Conservation (phyloP, 2,113 vertebrate species). For the Riparia riparia region DNA sequence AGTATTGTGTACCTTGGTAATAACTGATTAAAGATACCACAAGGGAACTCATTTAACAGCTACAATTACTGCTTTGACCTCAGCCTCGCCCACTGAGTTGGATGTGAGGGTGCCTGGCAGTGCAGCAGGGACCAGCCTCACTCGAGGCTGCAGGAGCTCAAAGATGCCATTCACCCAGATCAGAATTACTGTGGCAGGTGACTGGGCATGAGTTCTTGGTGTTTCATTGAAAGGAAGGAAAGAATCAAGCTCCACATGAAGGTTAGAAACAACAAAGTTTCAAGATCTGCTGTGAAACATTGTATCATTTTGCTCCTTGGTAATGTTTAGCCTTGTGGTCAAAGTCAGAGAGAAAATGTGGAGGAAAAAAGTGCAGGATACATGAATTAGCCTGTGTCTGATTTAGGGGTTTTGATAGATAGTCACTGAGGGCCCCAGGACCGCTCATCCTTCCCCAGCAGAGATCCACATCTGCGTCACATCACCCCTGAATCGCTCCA, state of each 20-base stretch:
- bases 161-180: not conserved
- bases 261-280: not conserved
- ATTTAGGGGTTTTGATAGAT: not conserved
- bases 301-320: accelerated
- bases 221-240: not conserved
- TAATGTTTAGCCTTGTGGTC: not conserved
- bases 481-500: not conserved
- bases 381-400: not conserved
- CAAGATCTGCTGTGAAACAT: not conserved
- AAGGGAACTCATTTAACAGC: not conserved
- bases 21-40: not conserved
- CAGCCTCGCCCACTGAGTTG: not conserved
- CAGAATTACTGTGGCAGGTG: accelerated
- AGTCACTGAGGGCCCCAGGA: not conserved
- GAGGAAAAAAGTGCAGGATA: not conserved
- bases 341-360: not conserved
- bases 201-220: not conserved
- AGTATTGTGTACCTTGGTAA: not conserved
- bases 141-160: not conserved
- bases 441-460: not conserved
- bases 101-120: not conserved
- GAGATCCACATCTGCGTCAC: not conserved
- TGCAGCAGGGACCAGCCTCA: not conserved
- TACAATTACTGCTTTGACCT: not conserved
- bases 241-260: not conserved